Evolutionary conservation across 2,888 invertebrate species (phyloP).

Genomic region (Acanthosepion pharaonis): DNA sequence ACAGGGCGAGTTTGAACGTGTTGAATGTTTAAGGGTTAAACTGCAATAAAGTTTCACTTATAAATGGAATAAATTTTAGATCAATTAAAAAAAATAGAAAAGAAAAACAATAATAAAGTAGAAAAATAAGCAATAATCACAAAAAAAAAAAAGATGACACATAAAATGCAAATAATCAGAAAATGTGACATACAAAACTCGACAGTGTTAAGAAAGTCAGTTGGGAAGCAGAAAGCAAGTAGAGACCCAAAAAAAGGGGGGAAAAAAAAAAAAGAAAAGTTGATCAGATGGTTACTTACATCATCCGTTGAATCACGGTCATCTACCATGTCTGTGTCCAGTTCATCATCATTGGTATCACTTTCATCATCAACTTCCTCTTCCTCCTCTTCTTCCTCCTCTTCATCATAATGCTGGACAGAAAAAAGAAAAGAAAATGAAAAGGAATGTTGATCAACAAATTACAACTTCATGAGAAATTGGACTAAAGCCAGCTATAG

Average conservation of each 20-base stretch:
- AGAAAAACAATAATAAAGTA: not conserved
- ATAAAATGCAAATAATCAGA: not conserved
- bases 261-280: too few species aligned
- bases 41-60: not conserved
- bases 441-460: not conserved
- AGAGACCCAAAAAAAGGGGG: not conserved
- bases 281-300: conserved; percentile 51
- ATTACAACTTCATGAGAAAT: not conserved
- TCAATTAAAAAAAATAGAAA: not conserved
- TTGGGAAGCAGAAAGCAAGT: not conserved
- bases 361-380: conserved; percentile 74
- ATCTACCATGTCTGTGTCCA: conserved; percentile 73
- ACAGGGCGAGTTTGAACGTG: too few species aligned
- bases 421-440: not conserved
- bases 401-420: conserved; percentile 71
- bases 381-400: conserved; percentile 75
- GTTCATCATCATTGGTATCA: conserved; percentile 74
- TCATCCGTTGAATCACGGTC: conserved; percentile 70
- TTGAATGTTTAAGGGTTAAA: too few species aligned
- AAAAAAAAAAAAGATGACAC: not conserved
- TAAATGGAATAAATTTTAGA: not conserved
- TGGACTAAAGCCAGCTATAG: not conserved
- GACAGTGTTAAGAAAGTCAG: not conserved
- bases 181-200: not conserved
- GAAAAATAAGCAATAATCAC: not conserved